These are phyloP conservation scores for Fregata magnificens DNA, from an alignment of 2,113 vertebrate genomes.

Conservation along the genomic window DNA sequence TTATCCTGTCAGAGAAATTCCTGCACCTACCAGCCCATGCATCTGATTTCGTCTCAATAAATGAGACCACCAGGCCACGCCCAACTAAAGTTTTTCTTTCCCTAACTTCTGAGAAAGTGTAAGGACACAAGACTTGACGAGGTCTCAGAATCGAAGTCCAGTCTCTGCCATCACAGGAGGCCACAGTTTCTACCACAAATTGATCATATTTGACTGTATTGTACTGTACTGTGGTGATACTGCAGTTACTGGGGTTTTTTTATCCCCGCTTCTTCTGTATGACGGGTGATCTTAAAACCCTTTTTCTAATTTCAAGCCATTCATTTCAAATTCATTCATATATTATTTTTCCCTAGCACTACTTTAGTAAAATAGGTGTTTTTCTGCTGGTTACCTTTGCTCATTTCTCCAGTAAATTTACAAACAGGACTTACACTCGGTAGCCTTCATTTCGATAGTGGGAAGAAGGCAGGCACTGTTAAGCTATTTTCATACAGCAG, in stretches of 20 bases:
- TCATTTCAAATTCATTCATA: background rate
- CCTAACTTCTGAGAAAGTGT: background rate
- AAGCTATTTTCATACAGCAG: background rate
- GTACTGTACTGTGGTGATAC: background rate
- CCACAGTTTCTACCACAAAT: background rate
- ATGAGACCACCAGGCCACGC: background rate
- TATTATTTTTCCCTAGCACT: background rate
- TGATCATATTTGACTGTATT: background rate
- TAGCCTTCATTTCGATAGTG: background rate
- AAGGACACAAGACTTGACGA: background rate
- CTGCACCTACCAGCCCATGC: background rate
- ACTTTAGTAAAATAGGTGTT: background rate
- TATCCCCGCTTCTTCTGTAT: background rate
- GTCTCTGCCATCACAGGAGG: background rate
- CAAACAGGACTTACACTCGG: background rate
- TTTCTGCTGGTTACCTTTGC: background rate
- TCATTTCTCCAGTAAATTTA: background rate
- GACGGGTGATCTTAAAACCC: background rate
- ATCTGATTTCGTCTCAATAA: background rate
- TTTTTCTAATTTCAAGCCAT: background rate
- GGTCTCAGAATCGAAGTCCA: background rate
- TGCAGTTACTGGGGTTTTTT: background rate
- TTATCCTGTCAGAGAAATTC: background rate
- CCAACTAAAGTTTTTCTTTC: background rate
- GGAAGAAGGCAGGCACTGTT: background rate